phyloP scores from a whole-genome alignment of 1,140 invertebrate genomes.

The Triops cancriformis region DNA sequence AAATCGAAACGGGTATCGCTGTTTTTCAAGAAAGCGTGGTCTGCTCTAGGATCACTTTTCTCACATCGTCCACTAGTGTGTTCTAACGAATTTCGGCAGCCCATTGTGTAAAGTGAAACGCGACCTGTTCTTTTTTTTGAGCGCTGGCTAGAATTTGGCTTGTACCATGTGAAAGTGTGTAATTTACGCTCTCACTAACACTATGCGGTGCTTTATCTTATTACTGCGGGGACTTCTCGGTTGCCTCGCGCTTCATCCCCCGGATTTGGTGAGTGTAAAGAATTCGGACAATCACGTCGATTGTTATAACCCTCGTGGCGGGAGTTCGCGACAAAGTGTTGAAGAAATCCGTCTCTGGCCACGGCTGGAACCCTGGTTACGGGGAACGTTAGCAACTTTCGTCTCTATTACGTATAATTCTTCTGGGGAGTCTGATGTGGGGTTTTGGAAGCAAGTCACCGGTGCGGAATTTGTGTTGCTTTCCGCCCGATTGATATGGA shows the following conservation, averaged over 20 bases:
- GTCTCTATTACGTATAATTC: background rate
- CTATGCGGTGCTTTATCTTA: no score
- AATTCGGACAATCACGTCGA: background rate
- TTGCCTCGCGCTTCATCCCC: background rate
- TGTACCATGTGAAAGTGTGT: no score
- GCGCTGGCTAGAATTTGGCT: no score
- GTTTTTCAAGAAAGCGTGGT: no score
- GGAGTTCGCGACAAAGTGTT: background rate
- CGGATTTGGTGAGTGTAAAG: background rate
- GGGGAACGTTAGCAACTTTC: background rate
- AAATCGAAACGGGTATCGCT: no score
- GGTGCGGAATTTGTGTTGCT: background rate
- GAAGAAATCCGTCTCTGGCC: background rate
- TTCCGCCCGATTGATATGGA: slow-evolving; percentile 1
- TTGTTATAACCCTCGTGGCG: background rate
- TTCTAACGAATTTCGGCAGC: no score
- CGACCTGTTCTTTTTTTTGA: no score
- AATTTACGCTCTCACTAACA: no score
- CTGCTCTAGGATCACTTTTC: no score
- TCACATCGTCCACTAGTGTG: no score
- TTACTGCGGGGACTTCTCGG: no score
- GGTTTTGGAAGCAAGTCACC: slow-evolving; percentile 4
- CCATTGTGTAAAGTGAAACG: no score
- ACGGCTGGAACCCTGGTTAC: background rate
- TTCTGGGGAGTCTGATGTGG: background rate